Conservation (phyloP, 2,113 vertebrate species). For the Diadophis punctatus region DNA sequence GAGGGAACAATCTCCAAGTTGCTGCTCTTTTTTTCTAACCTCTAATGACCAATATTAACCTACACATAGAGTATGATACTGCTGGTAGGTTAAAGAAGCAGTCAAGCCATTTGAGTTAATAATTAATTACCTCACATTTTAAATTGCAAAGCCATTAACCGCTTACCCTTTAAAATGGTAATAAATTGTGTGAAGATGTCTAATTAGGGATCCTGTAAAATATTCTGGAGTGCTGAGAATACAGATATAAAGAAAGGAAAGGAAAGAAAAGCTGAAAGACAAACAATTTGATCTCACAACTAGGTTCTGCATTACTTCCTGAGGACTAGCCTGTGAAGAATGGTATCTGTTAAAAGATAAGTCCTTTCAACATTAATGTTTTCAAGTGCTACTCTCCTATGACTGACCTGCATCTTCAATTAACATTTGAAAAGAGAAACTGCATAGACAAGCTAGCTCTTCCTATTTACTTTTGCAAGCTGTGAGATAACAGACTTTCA, state of each 20-base stretch:
- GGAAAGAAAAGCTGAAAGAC: conserved; percentile 47
- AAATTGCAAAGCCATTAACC: conserved; percentile 68
- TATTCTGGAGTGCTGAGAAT: conserved; percentile 57
- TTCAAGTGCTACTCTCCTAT: background rate
- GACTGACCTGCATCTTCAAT: background rate
- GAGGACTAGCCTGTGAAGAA: background rate
- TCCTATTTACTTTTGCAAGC: background rate
- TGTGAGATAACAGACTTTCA: background rate
- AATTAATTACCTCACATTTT: conserved; percentile 74
- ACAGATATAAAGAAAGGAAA: conserved; percentile 33
- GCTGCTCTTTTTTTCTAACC: conserved; percentile 41
- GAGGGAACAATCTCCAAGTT: conserved; percentile 41
- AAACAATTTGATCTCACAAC: conserved; percentile 16
- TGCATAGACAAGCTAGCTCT: background rate
- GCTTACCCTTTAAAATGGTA: conserved; percentile 74
- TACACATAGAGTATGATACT: conserved; percentile 61
- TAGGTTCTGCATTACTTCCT: background rate
- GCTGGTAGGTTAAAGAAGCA: conserved; percentile 64
- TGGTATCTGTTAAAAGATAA: background rate
- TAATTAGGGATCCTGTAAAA: conserved; percentile 71
- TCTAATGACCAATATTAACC: conserved; percentile 65
- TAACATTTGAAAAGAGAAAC: background rate
- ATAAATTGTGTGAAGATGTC: conserved; percentile 71
- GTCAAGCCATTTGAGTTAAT: conserved; percentile 68
- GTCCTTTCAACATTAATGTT: background rate